Conservation (phyloP, 2,113 vertebrate genomes). For the Oncorhynchus keta region DNA sequence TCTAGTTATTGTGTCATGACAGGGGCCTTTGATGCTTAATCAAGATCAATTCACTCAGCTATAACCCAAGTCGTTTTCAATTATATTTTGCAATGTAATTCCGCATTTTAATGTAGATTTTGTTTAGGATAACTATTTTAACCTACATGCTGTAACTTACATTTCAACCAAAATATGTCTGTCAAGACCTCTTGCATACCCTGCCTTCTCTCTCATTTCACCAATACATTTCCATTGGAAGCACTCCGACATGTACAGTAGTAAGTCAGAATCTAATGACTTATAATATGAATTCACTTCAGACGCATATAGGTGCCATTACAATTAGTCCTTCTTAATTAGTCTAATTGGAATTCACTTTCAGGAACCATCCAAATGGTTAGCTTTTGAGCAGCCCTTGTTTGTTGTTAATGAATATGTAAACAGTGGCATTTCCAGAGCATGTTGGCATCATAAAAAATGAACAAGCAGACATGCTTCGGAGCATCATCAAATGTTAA, state of each 20-base stretch:
- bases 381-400: conserved; percentile 54
- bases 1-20: too few species aligned
- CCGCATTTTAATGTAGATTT: not conserved
- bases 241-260: not conserved
- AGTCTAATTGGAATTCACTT: conserved; percentile 59
- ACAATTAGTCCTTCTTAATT: conserved; percentile 53
- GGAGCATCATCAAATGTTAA: conserved; percentile 48
- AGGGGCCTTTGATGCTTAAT: too few species aligned
- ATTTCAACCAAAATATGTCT: too few species aligned
- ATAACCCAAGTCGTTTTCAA: too few species aligned
- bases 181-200: not conserved
- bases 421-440: conserved; percentile 59
- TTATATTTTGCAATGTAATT: not conserved
- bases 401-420: conserved; percentile 64
- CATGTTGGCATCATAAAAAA: conserved; percentile 55
- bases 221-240: not conserved
- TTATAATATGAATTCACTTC: conserved; percentile 55
- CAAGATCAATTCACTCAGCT: too few species aligned
- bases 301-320: conserved; percentile 28
- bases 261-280: conserved; percentile 51
- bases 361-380: conserved; percentile 50
- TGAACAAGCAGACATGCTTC: conserved; percentile 47
- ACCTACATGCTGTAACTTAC: not conserved
- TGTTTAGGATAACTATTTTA: too few species aligned
- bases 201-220: not conserved